Evolutionary conservation across 2,797 vertebrate species (phyloP).

Genomic region (Xiphophorus birchmanni): DNA sequence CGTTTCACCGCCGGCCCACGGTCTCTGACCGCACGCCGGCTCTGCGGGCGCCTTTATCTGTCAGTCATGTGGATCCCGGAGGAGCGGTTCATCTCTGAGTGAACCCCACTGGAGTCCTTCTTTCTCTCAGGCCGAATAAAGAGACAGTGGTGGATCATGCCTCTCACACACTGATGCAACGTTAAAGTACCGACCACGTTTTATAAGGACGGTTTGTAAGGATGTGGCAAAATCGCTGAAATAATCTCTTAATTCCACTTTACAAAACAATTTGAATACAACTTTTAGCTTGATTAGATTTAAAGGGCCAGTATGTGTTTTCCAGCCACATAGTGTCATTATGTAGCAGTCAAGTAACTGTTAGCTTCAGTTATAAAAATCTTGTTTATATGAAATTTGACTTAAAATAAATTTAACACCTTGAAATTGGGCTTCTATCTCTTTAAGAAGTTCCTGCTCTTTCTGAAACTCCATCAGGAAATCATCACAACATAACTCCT

Average conservation of each 20-base stretch:
- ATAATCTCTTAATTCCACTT: not conserved
- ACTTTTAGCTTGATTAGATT: not conserved
- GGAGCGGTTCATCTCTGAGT: conserved; percentile 49
- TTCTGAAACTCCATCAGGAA: too few species aligned
- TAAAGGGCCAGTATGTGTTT: not conserved
- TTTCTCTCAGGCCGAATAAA: conserved; percentile 49
- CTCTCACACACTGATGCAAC: conserved; percentile 21
- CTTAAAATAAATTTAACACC: too few species aligned
- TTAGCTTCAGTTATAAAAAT: too few species aligned
- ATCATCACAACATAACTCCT: too few species aligned
- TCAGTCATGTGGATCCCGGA: conserved; percentile 64
- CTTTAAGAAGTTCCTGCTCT: too few species aligned
- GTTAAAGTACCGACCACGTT: not conserved
- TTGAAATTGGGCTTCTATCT: too few species aligned
- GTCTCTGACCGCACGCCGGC: conserved; percentile 67
- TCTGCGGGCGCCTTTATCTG: conserved; percentile 61
- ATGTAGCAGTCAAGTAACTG: too few species aligned
- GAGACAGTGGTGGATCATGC: conserved; percentile 29
- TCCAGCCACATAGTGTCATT: too few species aligned
- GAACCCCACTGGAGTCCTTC: conserved; percentile 28
- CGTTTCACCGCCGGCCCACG: conserved; percentile 65
- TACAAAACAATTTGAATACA: not conserved
- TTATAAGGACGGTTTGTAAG: not conserved
- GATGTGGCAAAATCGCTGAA: not conserved
- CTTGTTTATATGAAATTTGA: too few species aligned